phyloP scores from a whole-genome alignment of 1,140 invertebrate genomes.

The Aphidius ervi region DNA sequence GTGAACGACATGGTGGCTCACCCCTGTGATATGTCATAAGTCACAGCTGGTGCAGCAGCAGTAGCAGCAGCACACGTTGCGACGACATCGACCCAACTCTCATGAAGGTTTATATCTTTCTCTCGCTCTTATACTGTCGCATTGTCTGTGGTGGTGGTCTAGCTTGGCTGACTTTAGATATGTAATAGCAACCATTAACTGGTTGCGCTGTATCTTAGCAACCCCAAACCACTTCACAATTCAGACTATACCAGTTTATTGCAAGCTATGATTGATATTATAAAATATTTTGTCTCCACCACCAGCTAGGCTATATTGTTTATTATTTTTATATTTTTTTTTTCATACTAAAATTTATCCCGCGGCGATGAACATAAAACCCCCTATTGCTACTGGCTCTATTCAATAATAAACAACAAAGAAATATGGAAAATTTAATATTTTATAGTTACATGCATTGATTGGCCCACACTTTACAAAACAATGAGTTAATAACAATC shows the following conservation, averaged over 20 bases:
- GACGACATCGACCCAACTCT: slow-evolving; percentile 35
- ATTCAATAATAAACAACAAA: too few relatives aligned
- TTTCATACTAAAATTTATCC: too few relatives aligned
- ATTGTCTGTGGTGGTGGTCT: slow-evolving; percentile 16
- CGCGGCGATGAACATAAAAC: too few relatives aligned
- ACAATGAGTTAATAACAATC: too few relatives aligned
- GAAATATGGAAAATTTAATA: too few relatives aligned
- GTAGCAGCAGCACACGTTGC: slow-evolving; percentile 33
- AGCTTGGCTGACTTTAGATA: slow-evolving; percentile 31
- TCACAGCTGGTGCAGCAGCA: slow-evolving; percentile 39
- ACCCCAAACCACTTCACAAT: slow-evolving; percentile 21
- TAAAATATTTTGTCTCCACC: slow-evolving; percentile 32
- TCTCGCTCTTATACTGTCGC: background rate
- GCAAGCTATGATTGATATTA: slow-evolving; percentile 43
- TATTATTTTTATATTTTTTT: background rate
- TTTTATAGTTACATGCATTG: too few relatives aligned
- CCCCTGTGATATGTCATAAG: slow-evolving; percentile 44
- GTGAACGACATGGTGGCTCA: slow-evolving; percentile 23
- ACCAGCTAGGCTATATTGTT: background rate
- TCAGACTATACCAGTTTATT: slow-evolving; percentile 34
- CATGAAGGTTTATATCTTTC: slow-evolving; percentile 1
- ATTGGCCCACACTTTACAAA: too few relatives aligned
- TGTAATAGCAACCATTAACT: slow-evolving; percentile 42
- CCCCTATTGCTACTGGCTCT: too few relatives aligned
- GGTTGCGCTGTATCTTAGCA: slow-evolving; percentile 43